These are phyloP conservation scores for Thymelicus acteon DNA, from an alignment of 2,888 invertebrate species.

Conservation along the genomic window DNA sequence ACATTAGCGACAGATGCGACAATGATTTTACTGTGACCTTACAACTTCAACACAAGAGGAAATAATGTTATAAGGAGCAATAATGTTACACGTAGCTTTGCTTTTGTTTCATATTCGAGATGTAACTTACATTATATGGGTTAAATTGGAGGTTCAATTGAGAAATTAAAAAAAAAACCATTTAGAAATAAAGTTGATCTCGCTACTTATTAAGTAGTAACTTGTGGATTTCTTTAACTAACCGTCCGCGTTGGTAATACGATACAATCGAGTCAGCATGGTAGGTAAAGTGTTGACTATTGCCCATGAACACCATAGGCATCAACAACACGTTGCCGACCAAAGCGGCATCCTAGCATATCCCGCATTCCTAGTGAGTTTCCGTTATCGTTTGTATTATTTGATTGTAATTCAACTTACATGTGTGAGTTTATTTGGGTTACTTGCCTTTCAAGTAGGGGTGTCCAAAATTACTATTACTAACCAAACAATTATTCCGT, in stretches of 20 bases:
- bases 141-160: too few relatives aligned
- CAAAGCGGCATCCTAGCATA: too few relatives aligned
- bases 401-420: slow-evolving; percentile 13
- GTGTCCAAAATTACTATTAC: background rate
- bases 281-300: too few relatives aligned
- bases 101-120: background rate
- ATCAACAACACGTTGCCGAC: too few relatives aligned
- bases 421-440: slow-evolving; percentile 3
- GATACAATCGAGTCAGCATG: too few relatives aligned
- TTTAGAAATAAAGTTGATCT: too few relatives aligned
- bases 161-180: too few relatives aligned
- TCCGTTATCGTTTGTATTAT: background rate
- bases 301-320: too few relatives aligned
- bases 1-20: slow-evolving; percentile 30
- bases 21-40: slow-evolving; percentile 19
- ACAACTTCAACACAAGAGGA: background rate
- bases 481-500: background rate
- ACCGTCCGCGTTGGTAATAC: too few relatives aligned
- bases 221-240: too few relatives aligned
- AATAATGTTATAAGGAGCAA: background rate
- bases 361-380: too few relatives aligned
- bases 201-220: too few relatives aligned
- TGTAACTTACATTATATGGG: background rate
- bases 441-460: background rate
- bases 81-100: slow-evolving; percentile 2